phyloP scores from a whole-genome alignment of 2,888 invertebrate genomes.

The Meteorus colon region DNA sequence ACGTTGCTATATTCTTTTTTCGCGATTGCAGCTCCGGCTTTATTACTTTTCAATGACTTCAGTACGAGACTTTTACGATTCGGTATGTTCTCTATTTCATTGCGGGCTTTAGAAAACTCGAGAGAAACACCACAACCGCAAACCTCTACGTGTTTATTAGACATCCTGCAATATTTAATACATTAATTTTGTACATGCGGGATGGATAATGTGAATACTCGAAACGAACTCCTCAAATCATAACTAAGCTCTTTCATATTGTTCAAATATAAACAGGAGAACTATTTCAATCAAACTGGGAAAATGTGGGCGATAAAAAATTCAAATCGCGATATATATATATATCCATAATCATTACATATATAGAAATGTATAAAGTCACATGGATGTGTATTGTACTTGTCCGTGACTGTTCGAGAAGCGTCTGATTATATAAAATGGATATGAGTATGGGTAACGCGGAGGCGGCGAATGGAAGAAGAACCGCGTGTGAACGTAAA shows the following conservation, averaged over 20 bases:
- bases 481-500: slow-evolving; percentile 39
- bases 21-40: slow-evolving; percentile 56
- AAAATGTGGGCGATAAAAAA: no score
- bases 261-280: no score
- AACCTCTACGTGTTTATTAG: slow-evolving; percentile 65
- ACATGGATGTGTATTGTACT: neutral
- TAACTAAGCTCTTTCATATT: no score
- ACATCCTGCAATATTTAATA: slow-evolving; percentile 56
- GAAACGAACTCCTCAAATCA: no score
- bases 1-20: slow-evolving; percentile 52
- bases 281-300: no score
- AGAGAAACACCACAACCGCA: slow-evolving; percentile 66
- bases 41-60: slow-evolving; percentile 57
- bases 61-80: slow-evolving; percentile 61
- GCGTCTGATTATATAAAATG: neutral
- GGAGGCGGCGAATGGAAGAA: slow-evolving; percentile 23
- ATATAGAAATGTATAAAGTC: no score
- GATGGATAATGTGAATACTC: no score
- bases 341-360: no score
- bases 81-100: slow-evolving; percentile 47
- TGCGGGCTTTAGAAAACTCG: slow-evolving; percentile 62
- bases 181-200: no score
- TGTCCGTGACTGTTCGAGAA: neutral
- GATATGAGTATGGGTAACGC: slow-evolving; percentile 31
- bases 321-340: no score